These are phyloP conservation scores for Chrysolina oricalcia DNA, from an alignment of 2,888 invertebrate species.

Conservation along the genomic window DNA sequence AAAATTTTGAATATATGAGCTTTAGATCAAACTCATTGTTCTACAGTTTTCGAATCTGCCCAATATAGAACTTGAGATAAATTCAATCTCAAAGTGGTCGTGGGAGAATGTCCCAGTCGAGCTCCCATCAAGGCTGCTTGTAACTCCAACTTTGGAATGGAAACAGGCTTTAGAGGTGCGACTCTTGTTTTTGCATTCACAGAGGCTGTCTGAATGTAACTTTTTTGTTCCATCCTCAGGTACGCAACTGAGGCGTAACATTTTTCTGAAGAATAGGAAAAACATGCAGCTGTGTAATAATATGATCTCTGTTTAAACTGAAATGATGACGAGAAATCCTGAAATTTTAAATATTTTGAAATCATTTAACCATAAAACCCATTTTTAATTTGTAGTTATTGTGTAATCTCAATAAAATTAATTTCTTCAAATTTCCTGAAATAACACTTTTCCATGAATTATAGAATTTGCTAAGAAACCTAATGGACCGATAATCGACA, in stretches of 20 bases:
- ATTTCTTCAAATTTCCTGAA: not conserved
- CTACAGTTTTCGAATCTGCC: not conserved
- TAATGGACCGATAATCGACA: too few species aligned
- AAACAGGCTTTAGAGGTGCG: not conserved
- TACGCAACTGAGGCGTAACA: too few species aligned
- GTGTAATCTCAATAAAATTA: not conserved
- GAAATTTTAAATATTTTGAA: not conserved
- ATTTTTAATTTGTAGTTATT: not conserved
- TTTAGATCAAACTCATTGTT: not conserved
- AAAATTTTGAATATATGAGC: not conserved
- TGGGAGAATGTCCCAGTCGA: not conserved
- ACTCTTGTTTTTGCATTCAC: not conserved
- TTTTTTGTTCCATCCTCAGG: too few species aligned
- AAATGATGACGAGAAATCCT: too few species aligned
- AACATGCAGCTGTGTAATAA: not conserved
- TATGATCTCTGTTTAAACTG: not conserved
- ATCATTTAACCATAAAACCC: not conserved
- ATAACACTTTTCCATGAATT: not conserved
- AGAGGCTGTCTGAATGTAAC: not conserved
- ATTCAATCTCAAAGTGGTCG: not conserved
- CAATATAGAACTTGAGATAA: not conserved
- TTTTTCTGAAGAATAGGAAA: not conserved
- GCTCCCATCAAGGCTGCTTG: not conserved
- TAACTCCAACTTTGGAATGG: not conserved
- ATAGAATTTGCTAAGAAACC: not conserved